Evolutionary conservation across 2,113 vertebrate species (phyloP).

Genomic region (Bambusicola thoracicus): DNA sequence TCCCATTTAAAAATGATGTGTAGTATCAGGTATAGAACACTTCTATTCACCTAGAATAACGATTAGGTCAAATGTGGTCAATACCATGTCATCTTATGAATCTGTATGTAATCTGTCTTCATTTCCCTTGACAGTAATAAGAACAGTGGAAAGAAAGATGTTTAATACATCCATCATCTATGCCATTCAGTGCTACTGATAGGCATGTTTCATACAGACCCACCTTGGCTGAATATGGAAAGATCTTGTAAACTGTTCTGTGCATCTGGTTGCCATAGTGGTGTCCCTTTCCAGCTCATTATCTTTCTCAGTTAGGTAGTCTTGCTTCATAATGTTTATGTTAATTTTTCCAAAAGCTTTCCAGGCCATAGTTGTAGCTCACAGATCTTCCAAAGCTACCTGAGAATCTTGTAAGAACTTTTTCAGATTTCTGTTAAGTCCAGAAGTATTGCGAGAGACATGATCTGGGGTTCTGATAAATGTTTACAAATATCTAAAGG

Average conservation of each 20-base stretch:
- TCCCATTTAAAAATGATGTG: not conserved
- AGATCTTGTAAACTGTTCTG: not conserved
- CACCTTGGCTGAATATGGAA: not conserved
- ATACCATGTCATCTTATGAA: not conserved
- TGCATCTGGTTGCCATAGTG: not conserved
- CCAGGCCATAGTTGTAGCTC: not conserved
- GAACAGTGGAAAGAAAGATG: not conserved
- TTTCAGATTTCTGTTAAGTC: not conserved
- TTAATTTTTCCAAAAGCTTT: not conserved
- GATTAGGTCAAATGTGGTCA: not conserved
- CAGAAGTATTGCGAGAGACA: not conserved
- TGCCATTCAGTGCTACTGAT: not conserved
- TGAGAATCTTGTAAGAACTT: not conserved
- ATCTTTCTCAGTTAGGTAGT: not conserved
- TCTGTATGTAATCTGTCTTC: not conserved
- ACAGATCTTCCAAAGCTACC: not conserved
- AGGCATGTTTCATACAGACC: not conserved
- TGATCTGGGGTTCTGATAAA: not conserved
- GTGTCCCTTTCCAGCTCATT: not conserved
- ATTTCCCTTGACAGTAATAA: not conserved
- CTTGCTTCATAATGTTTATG: not conserved
- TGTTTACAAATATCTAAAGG: too few relatives aligned
- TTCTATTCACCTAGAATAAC: not conserved
- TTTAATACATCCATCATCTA: not conserved
- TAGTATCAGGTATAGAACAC: not conserved